Conservation (phyloP, 2,888 invertebrate species). For the Scaptodrosophila latifasciaeformis region DNA sequence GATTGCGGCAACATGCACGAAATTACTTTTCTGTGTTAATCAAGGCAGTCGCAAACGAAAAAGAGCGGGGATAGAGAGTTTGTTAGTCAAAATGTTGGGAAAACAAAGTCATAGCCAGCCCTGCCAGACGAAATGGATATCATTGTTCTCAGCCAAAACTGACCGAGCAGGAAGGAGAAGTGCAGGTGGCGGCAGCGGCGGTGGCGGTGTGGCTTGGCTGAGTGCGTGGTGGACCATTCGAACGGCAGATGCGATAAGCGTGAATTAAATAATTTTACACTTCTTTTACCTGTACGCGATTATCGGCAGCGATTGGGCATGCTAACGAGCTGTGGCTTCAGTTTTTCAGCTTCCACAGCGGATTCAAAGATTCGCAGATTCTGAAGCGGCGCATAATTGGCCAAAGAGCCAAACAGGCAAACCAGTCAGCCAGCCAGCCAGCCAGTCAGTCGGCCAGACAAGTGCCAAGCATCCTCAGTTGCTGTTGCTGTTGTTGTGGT, state of each 20-base stretch:
- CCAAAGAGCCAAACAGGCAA: conserved; percentile 15
- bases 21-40: conserved; percentile 69
- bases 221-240: background rate
- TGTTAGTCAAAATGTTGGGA: too few species aligned
- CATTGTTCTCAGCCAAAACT: conserved; percentile 45
- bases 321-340: conserved; percentile 54
- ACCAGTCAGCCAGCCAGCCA: too few species aligned
- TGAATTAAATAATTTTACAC: conserved; percentile 68
- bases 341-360: too few species aligned
- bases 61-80: conserved; percentile 13
- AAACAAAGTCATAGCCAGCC: conserved; percentile 13
- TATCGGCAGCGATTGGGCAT: conserved; percentile 67
- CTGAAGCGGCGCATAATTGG: conserved; percentile 63
- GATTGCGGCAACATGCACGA: conserved; percentile 66
- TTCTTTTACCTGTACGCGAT: conserved; percentile 52
- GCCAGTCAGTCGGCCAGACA: too few species aligned
- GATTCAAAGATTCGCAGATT: too few species aligned
- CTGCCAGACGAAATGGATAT: conserved; percentile 41
- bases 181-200: background rate
- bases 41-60: conserved; percentile 47
- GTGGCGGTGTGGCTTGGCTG: too few species aligned
- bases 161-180: too few species aligned
- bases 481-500: too few species aligned
- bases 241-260: conserved; percentile 57
- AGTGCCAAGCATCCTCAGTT: background rate